phyloP scores from a whole-genome alignment of 53 echinoderm and acorn worm species.

The Zoroaster sp. region DNA sequence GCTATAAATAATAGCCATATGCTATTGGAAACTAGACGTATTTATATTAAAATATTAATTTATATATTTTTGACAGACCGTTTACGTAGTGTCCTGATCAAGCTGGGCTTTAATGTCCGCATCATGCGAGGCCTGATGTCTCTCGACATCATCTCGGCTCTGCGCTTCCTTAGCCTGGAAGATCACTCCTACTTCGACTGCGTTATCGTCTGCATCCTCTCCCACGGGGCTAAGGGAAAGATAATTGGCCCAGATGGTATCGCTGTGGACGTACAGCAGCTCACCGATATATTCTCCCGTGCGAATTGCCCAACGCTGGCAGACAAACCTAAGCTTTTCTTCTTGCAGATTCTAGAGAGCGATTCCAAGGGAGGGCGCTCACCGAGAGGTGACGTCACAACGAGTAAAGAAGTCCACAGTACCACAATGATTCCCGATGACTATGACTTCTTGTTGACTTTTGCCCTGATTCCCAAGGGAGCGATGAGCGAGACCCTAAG shows the following conservation, averaged over 20 bases:
- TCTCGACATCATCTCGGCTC: conserved; percentile 86
- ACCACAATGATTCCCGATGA: conserved; percentile 72
- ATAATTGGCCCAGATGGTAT: conserved; percentile 78
- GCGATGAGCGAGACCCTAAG: conserved; percentile 46
- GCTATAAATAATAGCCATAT: too few relatives aligned
- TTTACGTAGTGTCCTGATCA: conserved; percentile 79
- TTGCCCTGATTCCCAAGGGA: conserved; percentile 71
- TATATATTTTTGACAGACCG: conserved; percentile 66
- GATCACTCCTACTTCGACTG: conserved; percentile 95
- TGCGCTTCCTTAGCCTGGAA: conserved; percentile 84
- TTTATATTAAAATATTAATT: too few relatives aligned
- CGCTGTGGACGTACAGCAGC: conserved; percentile 76
- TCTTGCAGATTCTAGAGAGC: conserved; percentile 73
- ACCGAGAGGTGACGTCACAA: not conserved
- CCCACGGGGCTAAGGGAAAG: conserved; percentile 61
- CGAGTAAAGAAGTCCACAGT: not conserved
- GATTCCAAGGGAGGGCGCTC: not conserved
- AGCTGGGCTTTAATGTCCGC: conserved; percentile 89
- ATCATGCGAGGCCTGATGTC: conserved; percentile 93
- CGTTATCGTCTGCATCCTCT: conserved; percentile 81
- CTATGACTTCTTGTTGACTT: conserved; percentile 80
- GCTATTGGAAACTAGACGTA: too few relatives aligned
- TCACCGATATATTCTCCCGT: conserved; percentile 86
- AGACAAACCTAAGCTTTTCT: conserved; percentile 88
- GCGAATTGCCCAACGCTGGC: conserved; percentile 85